A percentile compares a stretch with the other conserved stretches of the same genome.
Conservation (phyloP, 2,113 vertebrate genomes). For the Mobula hypostoma region DNA sequence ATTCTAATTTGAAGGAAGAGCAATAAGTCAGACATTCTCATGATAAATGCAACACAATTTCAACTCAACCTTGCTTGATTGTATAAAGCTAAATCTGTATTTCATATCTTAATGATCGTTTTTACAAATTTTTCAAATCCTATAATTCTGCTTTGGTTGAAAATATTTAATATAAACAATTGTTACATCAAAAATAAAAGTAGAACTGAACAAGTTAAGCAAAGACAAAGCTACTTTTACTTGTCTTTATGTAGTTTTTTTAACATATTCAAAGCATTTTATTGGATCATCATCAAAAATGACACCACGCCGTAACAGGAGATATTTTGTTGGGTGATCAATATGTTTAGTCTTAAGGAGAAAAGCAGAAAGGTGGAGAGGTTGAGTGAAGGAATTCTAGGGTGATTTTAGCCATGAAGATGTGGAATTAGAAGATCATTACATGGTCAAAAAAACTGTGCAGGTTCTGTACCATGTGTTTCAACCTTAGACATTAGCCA, state of each 20-base stretch:
- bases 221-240: not conserved
- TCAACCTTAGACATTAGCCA: not conserved
- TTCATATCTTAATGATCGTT: not conserved
- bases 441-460: not conserved
- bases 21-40: not conserved
- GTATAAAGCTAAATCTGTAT: not conserved
- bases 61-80: not conserved
- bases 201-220: not conserved
- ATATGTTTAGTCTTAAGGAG: not conserved
- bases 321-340: not conserved
- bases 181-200: not conserved
- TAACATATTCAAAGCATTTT: too few species aligned
- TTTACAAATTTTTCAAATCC: not conserved
- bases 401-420: not conserved
- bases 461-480: too few species aligned
- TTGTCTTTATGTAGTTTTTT: too few species aligned
- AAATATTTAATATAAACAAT: not conserved
- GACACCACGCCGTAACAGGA: not conserved
- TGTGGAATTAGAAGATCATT: not conserved
- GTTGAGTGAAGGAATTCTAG: not conserved
- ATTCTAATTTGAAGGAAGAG: slow-evolving; percentile 61
- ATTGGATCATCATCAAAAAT: slow-evolving; percentile 2
- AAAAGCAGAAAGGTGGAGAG: not conserved
- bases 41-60: not conserved
- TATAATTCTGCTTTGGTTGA: not conserved